Evolutionary conservation across 2,113 vertebrate species (phyloP).

Genomic region (Odocoileus virginianus): DNA sequence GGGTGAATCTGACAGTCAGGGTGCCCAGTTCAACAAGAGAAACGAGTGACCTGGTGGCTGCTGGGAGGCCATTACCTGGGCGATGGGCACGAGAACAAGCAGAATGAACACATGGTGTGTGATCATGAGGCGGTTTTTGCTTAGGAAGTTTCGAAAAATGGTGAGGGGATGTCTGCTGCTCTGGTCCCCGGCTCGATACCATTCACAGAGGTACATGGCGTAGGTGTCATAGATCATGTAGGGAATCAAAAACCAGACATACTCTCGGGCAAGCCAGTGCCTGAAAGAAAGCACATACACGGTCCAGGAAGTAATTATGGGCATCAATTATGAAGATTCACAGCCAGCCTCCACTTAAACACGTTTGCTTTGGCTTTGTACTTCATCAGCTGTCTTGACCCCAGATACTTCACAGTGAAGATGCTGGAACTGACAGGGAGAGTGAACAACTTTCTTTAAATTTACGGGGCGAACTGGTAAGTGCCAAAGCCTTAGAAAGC

Average conservation of each 20-base stretch:
- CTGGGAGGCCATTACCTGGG: slow-evolving; percentile 85
- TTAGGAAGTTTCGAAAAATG: slow-evolving; percentile 87
- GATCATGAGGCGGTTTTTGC: slow-evolving; percentile 91
- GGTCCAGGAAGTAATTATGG: background rate
- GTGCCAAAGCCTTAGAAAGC: background rate
- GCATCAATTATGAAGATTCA: background rate
- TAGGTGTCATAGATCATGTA: slow-evolving; percentile 97
- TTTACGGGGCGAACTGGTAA: background rate
- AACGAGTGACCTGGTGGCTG: background rate
- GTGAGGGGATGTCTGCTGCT: slow-evolving; percentile 82
- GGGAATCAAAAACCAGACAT: slow-evolving; percentile 91
- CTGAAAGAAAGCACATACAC: slow-evolving; percentile 77
- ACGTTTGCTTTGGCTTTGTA: background rate
- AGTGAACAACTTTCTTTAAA: background rate
- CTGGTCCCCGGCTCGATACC: slow-evolving; percentile 87
- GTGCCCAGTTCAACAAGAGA: background rate
- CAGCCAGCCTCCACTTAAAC: background rate
- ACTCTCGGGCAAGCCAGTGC: slow-evolving; percentile 93
- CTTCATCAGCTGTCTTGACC: background rate
- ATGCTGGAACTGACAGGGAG: background rate
- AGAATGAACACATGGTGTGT: slow-evolving; percentile 93
- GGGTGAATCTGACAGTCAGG: background rate
- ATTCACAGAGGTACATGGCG: slow-evolving; percentile 97
- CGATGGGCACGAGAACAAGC: slow-evolving; percentile 89
- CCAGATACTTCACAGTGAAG: background rate